Percentiles rank a stretch among this genome's conserved stretches.
phyloP scores from a whole-genome alignment of 2,113 vertebrate species.

The Dicerorhinus sumatrensis region DNA sequence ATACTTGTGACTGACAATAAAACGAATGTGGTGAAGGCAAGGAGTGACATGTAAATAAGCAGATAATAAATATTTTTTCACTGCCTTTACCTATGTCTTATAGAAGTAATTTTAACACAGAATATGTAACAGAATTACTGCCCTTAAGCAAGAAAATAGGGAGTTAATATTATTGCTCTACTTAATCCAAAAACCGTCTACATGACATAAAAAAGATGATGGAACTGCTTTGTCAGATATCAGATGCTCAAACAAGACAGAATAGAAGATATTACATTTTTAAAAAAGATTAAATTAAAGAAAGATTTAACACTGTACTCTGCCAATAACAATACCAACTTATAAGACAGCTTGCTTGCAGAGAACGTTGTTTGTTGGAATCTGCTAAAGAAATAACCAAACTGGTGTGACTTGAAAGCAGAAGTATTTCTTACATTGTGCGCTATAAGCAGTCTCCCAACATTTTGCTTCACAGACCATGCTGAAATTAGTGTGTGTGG shows the following conservation, averaged over 20 bases:
- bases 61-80: not conserved
- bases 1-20: not conserved
- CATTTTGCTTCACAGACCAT: not conserved
- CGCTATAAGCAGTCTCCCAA: not conserved
- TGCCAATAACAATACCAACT: not conserved
- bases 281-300: not conserved
- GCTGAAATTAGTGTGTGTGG: not conserved
- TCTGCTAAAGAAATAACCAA: conserved; percentile 10
- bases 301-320: not conserved
- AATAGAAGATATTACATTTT: not conserved
- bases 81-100: not conserved
- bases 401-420: not conserved
- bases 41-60: not conserved
- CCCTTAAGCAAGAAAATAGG: not conserved
- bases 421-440: not conserved
- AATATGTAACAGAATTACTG: conserved; percentile 23
- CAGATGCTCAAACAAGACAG: conserved; percentile 16
- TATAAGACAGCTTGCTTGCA: not conserved
- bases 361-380: conserved; percentile 40
- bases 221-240: conserved; percentile 9
- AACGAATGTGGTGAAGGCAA: not conserved
- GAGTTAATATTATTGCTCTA: not conserved
- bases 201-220: not conserved
- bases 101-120: not conserved
- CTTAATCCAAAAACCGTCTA: not conserved